phyloP scores from a whole-genome alignment of 1,140 invertebrate genomes.

The Drosophila aff. region DNA sequence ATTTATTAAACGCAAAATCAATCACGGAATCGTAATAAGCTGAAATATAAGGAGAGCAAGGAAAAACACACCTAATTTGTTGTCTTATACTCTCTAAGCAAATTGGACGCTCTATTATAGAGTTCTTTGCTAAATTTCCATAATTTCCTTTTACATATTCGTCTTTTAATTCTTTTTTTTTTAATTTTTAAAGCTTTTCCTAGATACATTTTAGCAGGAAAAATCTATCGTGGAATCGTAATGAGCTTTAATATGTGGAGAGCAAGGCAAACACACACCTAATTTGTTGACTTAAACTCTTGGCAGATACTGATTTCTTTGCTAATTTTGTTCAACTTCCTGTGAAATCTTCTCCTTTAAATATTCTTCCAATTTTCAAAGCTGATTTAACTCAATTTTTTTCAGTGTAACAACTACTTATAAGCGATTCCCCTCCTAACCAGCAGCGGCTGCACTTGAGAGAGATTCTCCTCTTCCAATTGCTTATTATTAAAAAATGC shows the following conservation, averaged over 20 bases:
- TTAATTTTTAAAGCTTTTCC: too few species aligned
- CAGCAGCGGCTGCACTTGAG: slow-evolving; percentile 32
- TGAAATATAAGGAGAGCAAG: not conserved
- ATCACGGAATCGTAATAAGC: not conserved
- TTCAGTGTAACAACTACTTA: not conserved
- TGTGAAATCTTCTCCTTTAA: not conserved
- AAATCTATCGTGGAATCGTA: too few species aligned
- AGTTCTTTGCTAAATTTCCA: not conserved
- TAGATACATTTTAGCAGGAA: too few species aligned
- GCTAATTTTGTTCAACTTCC: not conserved
- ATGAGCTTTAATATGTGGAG: too few species aligned
- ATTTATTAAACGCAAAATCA: not conserved
- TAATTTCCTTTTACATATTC: not conserved
- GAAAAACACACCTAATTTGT: not conserved
- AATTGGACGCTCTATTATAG: not conserved
- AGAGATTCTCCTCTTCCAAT: slow-evolving; percentile 27
- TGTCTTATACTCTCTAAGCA: not conserved
- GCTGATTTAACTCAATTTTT: not conserved
- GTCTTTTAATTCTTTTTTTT: too few species aligned
- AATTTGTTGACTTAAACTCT: too few species aligned
- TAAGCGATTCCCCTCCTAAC: not conserved
- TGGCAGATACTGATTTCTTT: too few species aligned
- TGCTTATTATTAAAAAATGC: slow-evolving; percentile 53
- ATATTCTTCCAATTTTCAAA: not conserved
- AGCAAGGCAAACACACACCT: too few species aligned